These are phyloP conservation scores for Caenorhabditis inopinata DNA, from an alignment of 1,140 invertebrate genomes.

Conservation along the genomic window DNA sequence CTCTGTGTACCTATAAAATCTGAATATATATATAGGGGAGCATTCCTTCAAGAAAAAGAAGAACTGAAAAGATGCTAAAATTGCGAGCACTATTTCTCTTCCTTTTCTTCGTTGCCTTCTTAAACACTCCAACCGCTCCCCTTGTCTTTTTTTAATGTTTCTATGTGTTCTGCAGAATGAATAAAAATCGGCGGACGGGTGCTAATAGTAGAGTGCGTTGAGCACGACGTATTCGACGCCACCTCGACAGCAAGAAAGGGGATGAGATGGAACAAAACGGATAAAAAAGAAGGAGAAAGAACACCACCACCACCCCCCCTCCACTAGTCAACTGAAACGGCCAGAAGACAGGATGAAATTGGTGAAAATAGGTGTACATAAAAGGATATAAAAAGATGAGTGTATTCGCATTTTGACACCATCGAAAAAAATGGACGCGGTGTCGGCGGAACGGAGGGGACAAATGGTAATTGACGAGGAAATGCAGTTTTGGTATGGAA, in stretches of 20 bases:
- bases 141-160: background rate
- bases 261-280: background rate
- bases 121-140: background rate
- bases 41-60: too few relatives aligned
- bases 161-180: background rate
- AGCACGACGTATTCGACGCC: background rate
- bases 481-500: too few relatives aligned
- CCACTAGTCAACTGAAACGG: background rate
- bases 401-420: background rate
- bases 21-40: too few relatives aligned
- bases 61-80: too few relatives aligned
- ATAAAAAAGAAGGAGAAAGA: background rate
- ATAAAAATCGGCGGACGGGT: background rate
- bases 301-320: background rate
- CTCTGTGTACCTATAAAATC: too few relatives aligned
- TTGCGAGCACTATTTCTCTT: too few relatives aligned
- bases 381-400: too few relatives aligned
- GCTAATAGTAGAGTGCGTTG: conserved; percentile 3
- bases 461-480: too few relatives aligned
- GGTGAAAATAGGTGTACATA: background rate
- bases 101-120: background rate
- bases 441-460: background rate
- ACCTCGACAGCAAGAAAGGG: background rate
- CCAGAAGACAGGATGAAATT: background rate
- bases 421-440: too few relatives aligned